These are phyloP conservation scores for Pocota personata DNA, from an alignment of 2,888 invertebrate species.

Conservation along the genomic window DNA sequence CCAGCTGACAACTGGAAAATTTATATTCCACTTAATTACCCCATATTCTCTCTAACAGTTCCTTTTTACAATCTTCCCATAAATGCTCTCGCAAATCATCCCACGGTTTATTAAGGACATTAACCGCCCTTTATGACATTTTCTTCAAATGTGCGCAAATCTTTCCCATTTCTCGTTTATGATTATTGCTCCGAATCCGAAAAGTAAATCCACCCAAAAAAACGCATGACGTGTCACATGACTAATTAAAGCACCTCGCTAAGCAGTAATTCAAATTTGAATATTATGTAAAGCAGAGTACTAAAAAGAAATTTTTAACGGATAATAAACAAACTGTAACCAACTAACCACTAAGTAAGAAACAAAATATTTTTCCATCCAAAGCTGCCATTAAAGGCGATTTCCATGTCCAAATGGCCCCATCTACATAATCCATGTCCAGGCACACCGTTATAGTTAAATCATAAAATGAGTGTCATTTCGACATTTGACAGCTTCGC, in stretches of 20 bases:
- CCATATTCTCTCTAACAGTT: background rate
- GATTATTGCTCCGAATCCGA: conserved; percentile 17
- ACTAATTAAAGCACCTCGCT: conserved; percentile 36
- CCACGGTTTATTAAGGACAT: conserved; percentile 41
- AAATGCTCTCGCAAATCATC: conserved; percentile 47
- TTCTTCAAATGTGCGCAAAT: conserved; percentile 1
- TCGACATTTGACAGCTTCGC: conserved; percentile 54
- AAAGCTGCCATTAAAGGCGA: conserved; percentile 4
- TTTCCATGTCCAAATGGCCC: conserved; percentile 28
- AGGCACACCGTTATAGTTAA: conserved; percentile 24
- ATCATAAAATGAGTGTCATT: conserved; percentile 52
- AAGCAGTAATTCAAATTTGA: conserved; percentile 43
- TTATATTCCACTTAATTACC: conserved; percentile 25
- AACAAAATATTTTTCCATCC: conserved; percentile 23
- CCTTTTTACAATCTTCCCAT: conserved; percentile 18
- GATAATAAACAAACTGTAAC: conserved; percentile 41
- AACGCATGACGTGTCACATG: conserved; percentile 52
- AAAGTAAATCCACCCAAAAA: conserved; percentile 10
- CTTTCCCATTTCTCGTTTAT: conserved; percentile 10
- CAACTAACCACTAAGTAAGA: conserved; percentile 18
- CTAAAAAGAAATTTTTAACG: conserved; percentile 34
- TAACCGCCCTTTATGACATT: conserved; percentile 32
- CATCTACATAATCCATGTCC: background rate
- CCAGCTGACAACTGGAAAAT: conserved; percentile 10
- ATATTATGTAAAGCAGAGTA: conserved; percentile 9